A percentile compares a stretch with the other conserved stretches of the same genome.
phyloP scores from a whole-genome alignment of 2,113 vertebrate species.

The Daboia siamensis region DNA sequence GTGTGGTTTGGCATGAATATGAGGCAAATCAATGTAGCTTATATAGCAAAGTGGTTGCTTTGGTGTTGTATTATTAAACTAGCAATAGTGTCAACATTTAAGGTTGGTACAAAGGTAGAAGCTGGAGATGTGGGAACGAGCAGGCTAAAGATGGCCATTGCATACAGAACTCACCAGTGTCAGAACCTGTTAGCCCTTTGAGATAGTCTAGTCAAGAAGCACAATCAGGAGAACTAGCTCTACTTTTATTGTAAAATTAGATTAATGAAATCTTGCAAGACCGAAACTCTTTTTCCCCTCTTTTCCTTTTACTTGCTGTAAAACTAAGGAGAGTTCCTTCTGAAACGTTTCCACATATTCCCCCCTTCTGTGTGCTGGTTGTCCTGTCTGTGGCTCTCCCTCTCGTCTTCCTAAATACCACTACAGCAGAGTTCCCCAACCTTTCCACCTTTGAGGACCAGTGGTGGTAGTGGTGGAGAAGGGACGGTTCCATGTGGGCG shows the following conservation, averaged over 20 bases:
- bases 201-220: neutral
- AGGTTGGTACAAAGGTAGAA: neutral
- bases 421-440: no score
- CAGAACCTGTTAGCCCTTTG: neutral
- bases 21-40: neutral
- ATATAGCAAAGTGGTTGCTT: neutral
- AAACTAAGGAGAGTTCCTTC: neutral
- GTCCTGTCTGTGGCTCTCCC: neutral
- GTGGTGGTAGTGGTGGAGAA: fast-evolving
- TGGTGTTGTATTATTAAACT: neutral
- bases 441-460: no score
- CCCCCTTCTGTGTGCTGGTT: neutral
- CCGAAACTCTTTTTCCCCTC: neutral
- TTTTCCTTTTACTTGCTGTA: neutral
- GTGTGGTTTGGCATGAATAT: neutral
- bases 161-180: neutral
- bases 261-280: neutral
- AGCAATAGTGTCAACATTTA: neutral
- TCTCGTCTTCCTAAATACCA: neutral
- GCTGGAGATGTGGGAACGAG: neutral
- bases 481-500: neutral
- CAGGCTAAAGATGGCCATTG: neutral
- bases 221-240: neutral
- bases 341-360: neutral
- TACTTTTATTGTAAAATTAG: neutral